A percentile compares a stretch with the other conserved stretches of the same genome.
Evolutionary conservation across 2,888 invertebrate genomes (phyloP).

Genomic region (Pomacea canaliculata): DNA sequence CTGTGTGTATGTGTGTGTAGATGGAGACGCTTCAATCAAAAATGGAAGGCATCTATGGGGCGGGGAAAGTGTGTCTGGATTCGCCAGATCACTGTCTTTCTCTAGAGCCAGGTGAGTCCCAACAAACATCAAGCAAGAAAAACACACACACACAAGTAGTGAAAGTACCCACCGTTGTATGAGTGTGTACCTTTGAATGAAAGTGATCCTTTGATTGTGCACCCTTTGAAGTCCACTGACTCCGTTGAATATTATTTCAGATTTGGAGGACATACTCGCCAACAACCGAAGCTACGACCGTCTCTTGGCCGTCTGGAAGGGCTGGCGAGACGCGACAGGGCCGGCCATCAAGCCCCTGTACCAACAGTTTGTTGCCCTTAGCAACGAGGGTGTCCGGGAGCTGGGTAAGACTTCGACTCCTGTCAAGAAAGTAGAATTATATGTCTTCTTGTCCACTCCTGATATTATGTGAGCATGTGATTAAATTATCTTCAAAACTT

Average conservation of each 20-base stretch:
- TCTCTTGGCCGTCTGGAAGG: conserved; percentile 82
- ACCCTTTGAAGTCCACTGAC: too few relatives aligned
- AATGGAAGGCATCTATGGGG: conserved; percentile 48
- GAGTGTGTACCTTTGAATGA: too few relatives aligned
- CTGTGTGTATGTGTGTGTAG: conserved; percentile 23
- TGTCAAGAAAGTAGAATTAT: too few relatives aligned
- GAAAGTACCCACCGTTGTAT: too few relatives aligned
- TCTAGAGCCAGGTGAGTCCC: conserved; percentile 48
- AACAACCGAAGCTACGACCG: conserved; percentile 78
- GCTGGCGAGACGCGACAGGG: conserved; percentile 85
- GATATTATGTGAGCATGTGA: too few relatives aligned
- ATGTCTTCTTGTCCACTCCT: too few relatives aligned
- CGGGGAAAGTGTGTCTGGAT: conserved; percentile 42
- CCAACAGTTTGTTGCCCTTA: conserved; percentile 82
- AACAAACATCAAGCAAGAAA: neutral
- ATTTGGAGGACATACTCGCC: conserved; percentile 53
- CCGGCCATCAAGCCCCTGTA: conserved; percentile 82
- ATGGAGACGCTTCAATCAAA: conserved; percentile 36
- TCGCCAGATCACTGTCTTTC: conserved; percentile 27
- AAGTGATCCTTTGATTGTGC: too few relatives aligned
- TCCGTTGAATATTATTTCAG: conserved; percentile 33
- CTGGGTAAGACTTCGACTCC: conserved; percentile 13
- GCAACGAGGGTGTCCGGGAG: conserved; percentile 81
- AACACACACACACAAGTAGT: too few relatives aligned
- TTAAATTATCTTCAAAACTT: too few relatives aligned